Evolutionary conservation across 1,140 invertebrate genomes (phyloP).

Genomic region (Mizuhopecten yessoensis): DNA sequence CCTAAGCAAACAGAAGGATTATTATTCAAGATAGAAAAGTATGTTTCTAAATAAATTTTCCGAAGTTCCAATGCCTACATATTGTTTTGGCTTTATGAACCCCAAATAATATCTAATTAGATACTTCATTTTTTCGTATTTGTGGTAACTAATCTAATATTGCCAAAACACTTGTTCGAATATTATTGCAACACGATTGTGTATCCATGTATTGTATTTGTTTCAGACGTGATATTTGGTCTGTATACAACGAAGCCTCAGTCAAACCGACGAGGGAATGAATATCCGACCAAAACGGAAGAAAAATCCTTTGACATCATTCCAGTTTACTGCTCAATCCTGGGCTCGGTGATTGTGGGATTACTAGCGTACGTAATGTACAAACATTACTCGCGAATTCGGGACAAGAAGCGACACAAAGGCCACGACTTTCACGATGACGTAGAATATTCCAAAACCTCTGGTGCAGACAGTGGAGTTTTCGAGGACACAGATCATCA

Average conservation of each 20-base stretch:
- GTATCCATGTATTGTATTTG: neutral
- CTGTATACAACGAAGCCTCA: neutral
- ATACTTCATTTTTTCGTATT: too few species aligned
- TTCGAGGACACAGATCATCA: conserved; percentile 72
- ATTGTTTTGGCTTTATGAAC: too few species aligned
- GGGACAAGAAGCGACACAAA: conserved; percentile 71
- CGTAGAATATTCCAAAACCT: conserved; percentile 76
- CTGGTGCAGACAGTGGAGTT: conserved; percentile 76
- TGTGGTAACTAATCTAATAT: too few species aligned
- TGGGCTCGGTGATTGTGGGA: conserved; percentile 79
- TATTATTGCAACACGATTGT: too few species aligned
- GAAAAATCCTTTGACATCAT: conserved; percentile 74
- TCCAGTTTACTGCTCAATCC: conserved; percentile 80
- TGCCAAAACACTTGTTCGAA: too few species aligned
- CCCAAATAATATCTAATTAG: too few species aligned
- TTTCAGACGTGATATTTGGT: conserved; percentile 15
- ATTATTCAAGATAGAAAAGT: too few species aligned
- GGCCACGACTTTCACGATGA: conserved; percentile 74
- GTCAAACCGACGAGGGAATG: neutral
- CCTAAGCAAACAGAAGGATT: too few species aligned
- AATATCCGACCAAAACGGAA: conserved; percentile 40
- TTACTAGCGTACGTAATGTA: conserved; percentile 79
- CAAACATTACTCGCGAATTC: conserved; percentile 76
- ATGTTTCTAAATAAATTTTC: too few species aligned
- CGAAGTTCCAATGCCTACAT: too few species aligned